These are phyloP conservation scores for Gryllus longicercus DNA, from an alignment of 2,888 invertebrate species.

Conservation along the genomic window DNA sequence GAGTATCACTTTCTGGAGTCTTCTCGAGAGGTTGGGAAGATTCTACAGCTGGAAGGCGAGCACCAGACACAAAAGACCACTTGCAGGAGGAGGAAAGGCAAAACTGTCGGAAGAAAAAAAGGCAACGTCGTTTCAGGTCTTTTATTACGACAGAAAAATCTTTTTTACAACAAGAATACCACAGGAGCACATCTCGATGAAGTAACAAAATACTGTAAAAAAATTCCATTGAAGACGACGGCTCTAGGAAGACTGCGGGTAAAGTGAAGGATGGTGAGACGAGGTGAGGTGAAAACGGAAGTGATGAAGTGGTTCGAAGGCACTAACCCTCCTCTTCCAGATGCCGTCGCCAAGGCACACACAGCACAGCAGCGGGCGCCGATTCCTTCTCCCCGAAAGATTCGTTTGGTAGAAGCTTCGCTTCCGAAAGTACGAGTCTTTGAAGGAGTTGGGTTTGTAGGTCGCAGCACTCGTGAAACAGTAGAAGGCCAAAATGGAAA, in stretches of 20 bases:
- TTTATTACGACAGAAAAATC: not conserved
- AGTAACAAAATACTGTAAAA: conserved; percentile 4
- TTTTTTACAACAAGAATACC: conserved; percentile 7
- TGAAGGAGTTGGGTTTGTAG: too few relatives aligned
- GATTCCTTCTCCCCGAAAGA: too few relatives aligned
- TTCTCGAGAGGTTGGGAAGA: too few relatives aligned
- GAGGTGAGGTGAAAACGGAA: not conserved
- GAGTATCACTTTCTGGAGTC: too few relatives aligned
- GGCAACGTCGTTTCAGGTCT: not conserved
- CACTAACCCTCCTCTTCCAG: too few relatives aligned
- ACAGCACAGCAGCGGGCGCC: too few relatives aligned
- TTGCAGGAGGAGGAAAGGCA: not conserved
- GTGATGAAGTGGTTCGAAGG: too few relatives aligned
- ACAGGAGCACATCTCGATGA: conserved; percentile 6
- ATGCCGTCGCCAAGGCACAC: too few relatives aligned
- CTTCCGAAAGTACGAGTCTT: too few relatives aligned
- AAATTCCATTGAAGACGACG: not conserved
- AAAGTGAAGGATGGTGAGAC: not conserved
- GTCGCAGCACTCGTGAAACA: too few relatives aligned
- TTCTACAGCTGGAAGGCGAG: not conserved
- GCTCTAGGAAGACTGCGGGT: not conserved
- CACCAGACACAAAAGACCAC: not conserved
- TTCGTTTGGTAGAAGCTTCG: too few relatives aligned
- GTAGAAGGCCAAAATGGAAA: too few relatives aligned
- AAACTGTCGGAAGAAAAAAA: not conserved